Evolutionary conservation across 2,797 vertebrate genomes (phyloP).

Genomic region (Acanthurus tractus): DNA sequence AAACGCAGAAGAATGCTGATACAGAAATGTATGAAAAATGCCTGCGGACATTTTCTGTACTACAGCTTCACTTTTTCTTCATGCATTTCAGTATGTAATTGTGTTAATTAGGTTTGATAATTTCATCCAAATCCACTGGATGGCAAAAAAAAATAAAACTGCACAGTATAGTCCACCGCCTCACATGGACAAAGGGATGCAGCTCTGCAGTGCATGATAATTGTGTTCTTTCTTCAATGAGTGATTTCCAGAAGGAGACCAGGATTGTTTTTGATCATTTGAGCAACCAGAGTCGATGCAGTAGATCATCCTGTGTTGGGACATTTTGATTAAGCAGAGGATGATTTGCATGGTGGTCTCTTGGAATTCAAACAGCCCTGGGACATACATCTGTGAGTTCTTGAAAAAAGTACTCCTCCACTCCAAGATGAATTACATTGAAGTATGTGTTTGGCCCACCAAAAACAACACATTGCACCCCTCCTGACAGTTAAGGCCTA

Average conservation of each 20-base stretch:
- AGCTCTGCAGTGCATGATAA: conserved; percentile 6
- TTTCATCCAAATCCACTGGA: not conserved
- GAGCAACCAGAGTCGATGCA: conserved; percentile 36
- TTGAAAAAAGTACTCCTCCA: conserved; percentile 48
- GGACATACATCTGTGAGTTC: conserved; percentile 59
- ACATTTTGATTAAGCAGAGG: conserved; percentile 56
- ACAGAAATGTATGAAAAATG: conserved; percentile 1
- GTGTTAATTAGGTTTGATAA: not conserved
- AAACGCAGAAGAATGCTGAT: not conserved
- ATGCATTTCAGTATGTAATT: not conserved
- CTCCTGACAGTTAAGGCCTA: conserved; percentile 32
- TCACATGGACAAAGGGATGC: not conserved
- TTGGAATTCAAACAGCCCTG: conserved; percentile 55
- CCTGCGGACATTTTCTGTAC: not conserved
- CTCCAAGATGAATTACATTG: conserved; percentile 50
- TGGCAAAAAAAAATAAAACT: not conserved
- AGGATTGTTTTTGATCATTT: conserved; percentile 36
- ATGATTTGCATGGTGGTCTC: conserved; percentile 59
- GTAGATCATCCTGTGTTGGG: conserved; percentile 29
- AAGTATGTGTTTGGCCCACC: conserved; percentile 38
- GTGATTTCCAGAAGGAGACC: conserved; percentile 1
- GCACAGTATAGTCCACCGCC: not conserved
- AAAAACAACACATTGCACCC: conserved; percentile 42
- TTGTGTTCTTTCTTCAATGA: conserved; percentile 2
- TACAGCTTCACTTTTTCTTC: not conserved